Evolutionary conservation across 2,888 invertebrate genomes (phyloP), one percentile per base, ranked within the genome.

Genomic region (Polia nebulosa): DNA sequence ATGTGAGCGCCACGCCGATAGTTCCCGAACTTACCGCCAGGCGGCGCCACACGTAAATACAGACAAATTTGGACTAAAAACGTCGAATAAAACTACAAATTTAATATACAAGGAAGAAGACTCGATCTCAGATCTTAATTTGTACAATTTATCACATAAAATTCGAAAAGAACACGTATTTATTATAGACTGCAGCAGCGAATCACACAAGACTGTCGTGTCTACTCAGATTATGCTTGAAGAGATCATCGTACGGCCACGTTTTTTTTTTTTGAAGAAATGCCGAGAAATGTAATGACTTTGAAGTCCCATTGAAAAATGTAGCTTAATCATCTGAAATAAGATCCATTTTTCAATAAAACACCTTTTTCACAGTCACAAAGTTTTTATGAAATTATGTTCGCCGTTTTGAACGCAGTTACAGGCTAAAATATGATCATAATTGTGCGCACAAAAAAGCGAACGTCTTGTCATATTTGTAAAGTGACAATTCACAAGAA

Each of bases 91-190:
- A 89, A 90, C 88, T 90, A 91, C 89, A 89, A 91, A 87, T 89
- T 84, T 86, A 83, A 82, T 85, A 88, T 87, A 91, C 87, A 90
- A 90, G 83, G 88, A 89, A 90, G 91, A 92, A 93, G 91, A 93
- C 89, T 92, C 88, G 84, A 89, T 88, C 73, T 93, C 92, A 93
- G 93, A 94, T 95, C 92, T 93, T 89, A 90, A 88, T 93, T 95
- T 95, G 94, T 94, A 94, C 94, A 93, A 91, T 92, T 91, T 93
- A 94, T 94, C 94, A 94, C 94, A 94, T 92, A 90, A 91, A 90
- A 89, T 88, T 87, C 88, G 88, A 83, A 91, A 92, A 92, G 90
- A 92, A 93, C 92, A 93, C 93, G 85, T 87, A 73, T 72, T 74
- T 84, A 76, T 69, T 71, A n/a, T n/a, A 80, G 81, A 85, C 84